Evolutionary conservation across 1,140 invertebrate genomes (phyloP).

Genomic region (Drosophila ogumai): DNA sequence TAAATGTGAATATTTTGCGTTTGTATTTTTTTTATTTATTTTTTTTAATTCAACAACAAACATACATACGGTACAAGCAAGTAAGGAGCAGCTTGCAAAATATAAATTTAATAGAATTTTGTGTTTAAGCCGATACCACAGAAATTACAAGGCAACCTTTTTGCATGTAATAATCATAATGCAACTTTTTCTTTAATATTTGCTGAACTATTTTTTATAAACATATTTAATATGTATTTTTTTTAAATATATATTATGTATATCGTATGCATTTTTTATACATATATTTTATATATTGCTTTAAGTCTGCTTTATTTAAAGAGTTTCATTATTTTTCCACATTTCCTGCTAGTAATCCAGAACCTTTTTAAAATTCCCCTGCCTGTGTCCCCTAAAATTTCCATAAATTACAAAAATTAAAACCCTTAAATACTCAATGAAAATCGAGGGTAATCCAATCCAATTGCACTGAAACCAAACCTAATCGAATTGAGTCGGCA

Average conservation of each 20-base stretch:
- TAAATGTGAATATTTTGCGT: neutral
- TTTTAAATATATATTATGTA: no score
- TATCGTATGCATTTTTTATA: no score
- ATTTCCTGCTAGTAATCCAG: neutral
- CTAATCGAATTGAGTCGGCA: conserved; percentile 31
- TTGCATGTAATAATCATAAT: neutral
- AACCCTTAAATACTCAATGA: conserved; percentile 21
- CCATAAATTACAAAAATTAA: conserved; percentile 7
- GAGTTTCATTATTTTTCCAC: neutral
- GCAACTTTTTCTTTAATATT: neutral
- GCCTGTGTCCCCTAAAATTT: neutral
- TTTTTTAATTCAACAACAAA: no score
- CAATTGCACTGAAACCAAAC: conserved; percentile 21
- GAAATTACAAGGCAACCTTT: neutral
- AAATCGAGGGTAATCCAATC: conserved; percentile 17
- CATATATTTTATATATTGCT: no score
- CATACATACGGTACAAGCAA: no score
- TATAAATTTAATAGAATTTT: neutral
- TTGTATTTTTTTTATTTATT: neutral
- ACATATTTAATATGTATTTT: no score
- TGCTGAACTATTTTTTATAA: neutral
- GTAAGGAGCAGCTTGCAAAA: neutral
- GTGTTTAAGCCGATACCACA: neutral
- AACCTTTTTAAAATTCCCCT: neutral
- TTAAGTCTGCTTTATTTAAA: neutral